Conservation (phyloP, 2,797 vertebrate genomes). For the Lagocephalus sceleratus region DNA sequence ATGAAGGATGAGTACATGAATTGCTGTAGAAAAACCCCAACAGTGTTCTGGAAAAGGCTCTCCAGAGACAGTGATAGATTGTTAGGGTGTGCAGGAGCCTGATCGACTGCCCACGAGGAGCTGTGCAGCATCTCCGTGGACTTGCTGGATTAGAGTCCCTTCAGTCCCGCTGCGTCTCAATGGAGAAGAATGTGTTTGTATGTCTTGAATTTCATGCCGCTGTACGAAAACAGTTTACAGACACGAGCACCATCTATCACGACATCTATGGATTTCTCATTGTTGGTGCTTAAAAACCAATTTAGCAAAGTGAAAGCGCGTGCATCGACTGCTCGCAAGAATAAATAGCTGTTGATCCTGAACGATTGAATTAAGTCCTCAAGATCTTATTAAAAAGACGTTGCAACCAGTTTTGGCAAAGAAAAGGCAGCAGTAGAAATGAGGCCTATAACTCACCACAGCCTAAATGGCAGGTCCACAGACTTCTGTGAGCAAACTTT, state of each 20-base stretch:
- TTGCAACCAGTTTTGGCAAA: constrained; percentile 31
- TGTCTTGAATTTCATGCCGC: constrained; percentile 4
- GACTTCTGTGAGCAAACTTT: constrained; percentile 19
- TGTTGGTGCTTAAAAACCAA: constrained; percentile 28
- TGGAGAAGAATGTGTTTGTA: constrained; percentile 37
- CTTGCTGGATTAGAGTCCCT: constrained; percentile 45
- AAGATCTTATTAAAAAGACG: constrained; percentile 27
- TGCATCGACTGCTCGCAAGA: constrained; percentile 1
- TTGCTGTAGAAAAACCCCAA: constrained; percentile 1
- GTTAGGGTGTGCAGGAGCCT: constrained; percentile 23
- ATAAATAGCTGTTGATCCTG: constrained; percentile 42
- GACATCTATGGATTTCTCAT: constrained; percentile 41
- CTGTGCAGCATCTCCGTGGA: constrained; percentile 38
- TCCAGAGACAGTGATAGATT: constrained; percentile 48
- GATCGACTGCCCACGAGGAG: constrained; percentile 25
- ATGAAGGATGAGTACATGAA: neutral
- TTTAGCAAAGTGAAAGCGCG: constrained; percentile 23
- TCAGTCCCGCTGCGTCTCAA: constrained; percentile 37
- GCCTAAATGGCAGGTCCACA: constrained; percentile 11
- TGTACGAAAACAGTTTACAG: neutral
- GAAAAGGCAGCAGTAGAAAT: constrained; percentile 25
- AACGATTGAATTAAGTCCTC: constrained; percentile 27
- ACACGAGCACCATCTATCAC: constrained; percentile 24
- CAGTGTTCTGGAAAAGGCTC: constrained; percentile 3
- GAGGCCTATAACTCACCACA: constrained; percentile 5